These are phyloP conservation scores for Alethe diademata DNA, from an alignment of 2,113 vertebrate genomes.

Conservation along the genomic window DNA sequence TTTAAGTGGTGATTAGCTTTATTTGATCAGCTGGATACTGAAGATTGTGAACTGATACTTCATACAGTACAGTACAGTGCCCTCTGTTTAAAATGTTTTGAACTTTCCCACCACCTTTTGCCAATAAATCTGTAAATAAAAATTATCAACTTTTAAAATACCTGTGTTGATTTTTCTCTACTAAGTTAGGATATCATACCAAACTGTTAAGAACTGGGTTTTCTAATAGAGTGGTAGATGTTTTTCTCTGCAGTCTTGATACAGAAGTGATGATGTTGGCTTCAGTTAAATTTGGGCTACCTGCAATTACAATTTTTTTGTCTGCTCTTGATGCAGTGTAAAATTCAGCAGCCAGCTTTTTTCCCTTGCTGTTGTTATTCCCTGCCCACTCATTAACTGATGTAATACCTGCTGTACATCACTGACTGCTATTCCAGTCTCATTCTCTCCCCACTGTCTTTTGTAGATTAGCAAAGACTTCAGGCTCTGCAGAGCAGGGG, in stretches of 20 bases:
- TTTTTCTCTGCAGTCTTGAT: not conserved
- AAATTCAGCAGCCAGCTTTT: not conserved
- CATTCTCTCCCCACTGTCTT: not conserved
- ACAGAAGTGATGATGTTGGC: not conserved
- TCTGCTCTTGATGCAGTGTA: not conserved
- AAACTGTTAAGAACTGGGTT: not conserved
- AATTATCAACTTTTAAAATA: constrained; percentile 65
- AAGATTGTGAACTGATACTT: constrained; percentile 43
- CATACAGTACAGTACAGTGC: not conserved
- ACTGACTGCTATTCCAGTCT: not conserved
- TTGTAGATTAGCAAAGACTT: not conserved
- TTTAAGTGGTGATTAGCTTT: constrained; percentile 52
- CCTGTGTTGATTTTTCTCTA: constrained; percentile 51
- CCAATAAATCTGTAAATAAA: constrained; percentile 83
- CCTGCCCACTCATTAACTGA: not conserved
- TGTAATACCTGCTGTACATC: not conserved
- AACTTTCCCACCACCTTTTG: constrained; percentile 65
- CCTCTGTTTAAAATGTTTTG: constrained; percentile 69
- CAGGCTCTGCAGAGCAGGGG: not conserved
- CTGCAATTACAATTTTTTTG: not conserved
- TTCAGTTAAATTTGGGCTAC: not conserved
- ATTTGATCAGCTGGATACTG: constrained; percentile 45
- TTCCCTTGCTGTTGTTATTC: not conserved
- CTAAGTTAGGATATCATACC: not conserved
- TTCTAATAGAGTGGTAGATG: not conserved